phyloP scores from a whole-genome alignment of 1,140 invertebrate species.

The Akabosia matsudoensis region DNA sequence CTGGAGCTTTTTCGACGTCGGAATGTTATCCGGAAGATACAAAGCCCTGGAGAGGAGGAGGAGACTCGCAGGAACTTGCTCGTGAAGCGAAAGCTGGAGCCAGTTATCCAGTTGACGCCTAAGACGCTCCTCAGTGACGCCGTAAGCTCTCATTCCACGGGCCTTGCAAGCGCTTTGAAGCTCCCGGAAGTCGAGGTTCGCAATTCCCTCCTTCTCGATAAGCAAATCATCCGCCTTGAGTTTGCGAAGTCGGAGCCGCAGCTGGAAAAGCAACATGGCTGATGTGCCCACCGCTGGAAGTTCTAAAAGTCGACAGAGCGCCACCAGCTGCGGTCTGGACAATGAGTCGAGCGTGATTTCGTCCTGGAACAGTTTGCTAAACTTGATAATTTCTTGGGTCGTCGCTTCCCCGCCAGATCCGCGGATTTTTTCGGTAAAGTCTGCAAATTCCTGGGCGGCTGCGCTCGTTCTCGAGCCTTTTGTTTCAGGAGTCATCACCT shows the following conservation, averaged over 20 bases:
- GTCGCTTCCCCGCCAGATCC: constrained; percentile 70
- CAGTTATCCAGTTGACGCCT: constrained; percentile 85
- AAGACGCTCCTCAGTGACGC: constrained; percentile 83
- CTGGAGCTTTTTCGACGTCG: constrained; percentile 83
- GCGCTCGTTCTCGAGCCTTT: constrained; percentile 74
- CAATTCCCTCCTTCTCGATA: constrained; percentile 92
- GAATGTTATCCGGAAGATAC: constrained; percentile 84
- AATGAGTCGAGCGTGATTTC: constrained; percentile 98
- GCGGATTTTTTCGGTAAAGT: constrained; percentile 80
- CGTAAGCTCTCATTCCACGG: constrained; percentile 94
- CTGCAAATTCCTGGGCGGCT: constrained; percentile 85
- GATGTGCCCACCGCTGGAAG: constrained; percentile 78
- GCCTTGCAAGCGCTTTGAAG: constrained; percentile 89
- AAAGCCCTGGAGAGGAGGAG: constrained; percentile 87
- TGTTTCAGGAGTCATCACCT: constrained; percentile 83
- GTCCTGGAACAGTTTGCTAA: constrained; percentile 96
- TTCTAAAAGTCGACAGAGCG: constrained; percentile 89
- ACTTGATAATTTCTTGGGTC: constrained; percentile 94
- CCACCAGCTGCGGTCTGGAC: constrained; percentile 78
- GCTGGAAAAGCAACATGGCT: constrained; percentile 86
- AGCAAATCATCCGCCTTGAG: constrained; percentile 91
- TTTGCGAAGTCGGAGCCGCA: constrained; percentile 84
- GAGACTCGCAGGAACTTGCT: constrained; percentile 91
- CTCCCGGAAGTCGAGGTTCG: constrained; percentile 79
- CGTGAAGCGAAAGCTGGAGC: constrained; percentile 91